A percentile compares a stretch with the other conserved stretches of the same genome.
Evolutionary conservation across 2,888 invertebrate species (phyloP).

Genomic region (Nomada fucata): DNA sequence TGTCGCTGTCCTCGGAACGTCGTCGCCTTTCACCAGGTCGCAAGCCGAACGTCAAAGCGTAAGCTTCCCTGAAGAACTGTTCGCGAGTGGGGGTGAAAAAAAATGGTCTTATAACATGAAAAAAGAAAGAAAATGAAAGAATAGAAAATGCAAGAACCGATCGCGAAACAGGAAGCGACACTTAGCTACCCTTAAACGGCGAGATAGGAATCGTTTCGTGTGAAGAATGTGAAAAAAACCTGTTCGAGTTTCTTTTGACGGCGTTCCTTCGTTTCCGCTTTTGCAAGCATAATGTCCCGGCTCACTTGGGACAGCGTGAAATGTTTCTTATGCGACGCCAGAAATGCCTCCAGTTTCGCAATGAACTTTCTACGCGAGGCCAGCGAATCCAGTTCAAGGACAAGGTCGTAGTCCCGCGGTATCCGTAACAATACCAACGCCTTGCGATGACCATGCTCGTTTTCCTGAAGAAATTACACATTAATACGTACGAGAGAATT

Average conservation of each 20-base stretch:
- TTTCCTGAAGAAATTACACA: constrained; percentile 84
- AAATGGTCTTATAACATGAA: neutral
- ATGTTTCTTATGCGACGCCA: constrained; percentile 92
- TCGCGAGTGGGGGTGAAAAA: neutral
- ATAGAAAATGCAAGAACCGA: no score
- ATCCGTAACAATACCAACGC: constrained; percentile 93
- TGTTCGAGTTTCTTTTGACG: constrained; percentile 95
- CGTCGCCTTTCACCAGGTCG: constrained; percentile 91
- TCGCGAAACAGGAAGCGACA: neutral
- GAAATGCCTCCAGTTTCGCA: constrained; percentile 93
- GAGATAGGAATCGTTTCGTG: neutral
- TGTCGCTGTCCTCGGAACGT: constrained; percentile 89
- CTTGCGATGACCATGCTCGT: constrained; percentile 88
- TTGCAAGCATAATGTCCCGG: constrained; percentile 94
- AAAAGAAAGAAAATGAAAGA: neutral
- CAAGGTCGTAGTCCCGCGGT: constrained; percentile 95
- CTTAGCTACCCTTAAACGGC: neutral
- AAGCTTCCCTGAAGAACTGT: constrained; percentile 97
- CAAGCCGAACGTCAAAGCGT: constrained; percentile 95
- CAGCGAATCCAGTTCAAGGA: constrained; percentile 94
- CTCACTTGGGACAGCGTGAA: constrained; percentile 88
- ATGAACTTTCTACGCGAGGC: constrained; percentile 93
- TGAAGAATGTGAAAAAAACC: constrained; percentile 63
- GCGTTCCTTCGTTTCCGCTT: constrained; percentile 96
- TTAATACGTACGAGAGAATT: no score